phyloP scores from a whole-genome alignment of 2,113 vertebrate species.

The Charina bottae region DNA sequence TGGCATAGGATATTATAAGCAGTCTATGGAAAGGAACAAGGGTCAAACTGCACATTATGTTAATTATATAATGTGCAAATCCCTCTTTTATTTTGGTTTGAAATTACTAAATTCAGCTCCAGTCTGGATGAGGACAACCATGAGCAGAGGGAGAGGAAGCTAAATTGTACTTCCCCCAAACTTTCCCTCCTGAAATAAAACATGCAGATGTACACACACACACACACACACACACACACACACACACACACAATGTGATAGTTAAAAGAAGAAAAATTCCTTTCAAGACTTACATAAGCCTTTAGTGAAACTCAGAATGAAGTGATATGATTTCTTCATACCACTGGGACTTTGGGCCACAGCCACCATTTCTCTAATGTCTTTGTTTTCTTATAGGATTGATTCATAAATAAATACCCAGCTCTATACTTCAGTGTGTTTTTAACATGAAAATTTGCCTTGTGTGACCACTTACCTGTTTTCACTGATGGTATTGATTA shows the following conservation, averaged over 20 bases:
- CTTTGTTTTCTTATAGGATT: not conserved
- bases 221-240: not conserved
- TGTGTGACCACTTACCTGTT: not conserved
- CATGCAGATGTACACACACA: not conserved
- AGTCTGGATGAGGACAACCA: too few species aligned
- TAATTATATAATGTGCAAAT: too few species aligned
- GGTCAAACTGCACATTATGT: not conserved
- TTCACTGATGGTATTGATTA: not conserved
- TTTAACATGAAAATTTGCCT: not conserved
- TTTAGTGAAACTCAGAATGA: not conserved
- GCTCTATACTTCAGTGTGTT: not conserved
- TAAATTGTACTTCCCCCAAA: too few species aligned
- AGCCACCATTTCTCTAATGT: not conserved
- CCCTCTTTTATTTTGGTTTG: too few species aligned
- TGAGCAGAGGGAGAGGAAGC: too few species aligned
- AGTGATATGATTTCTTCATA: not conserved
- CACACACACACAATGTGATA: not conserved
- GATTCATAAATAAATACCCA: not conserved
- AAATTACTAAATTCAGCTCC: too few species aligned
- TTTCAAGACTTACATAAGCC: not conserved
- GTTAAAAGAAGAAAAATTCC: not conserved
- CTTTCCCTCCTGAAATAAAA: not conserved
- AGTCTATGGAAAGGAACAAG: not conserved
- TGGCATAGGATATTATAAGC: not conserved
- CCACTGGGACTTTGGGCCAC: not conserved